Conservation (phyloP, 2,113 vertebrate species). For the Epinephelus fuscoguttatus region DNA sequence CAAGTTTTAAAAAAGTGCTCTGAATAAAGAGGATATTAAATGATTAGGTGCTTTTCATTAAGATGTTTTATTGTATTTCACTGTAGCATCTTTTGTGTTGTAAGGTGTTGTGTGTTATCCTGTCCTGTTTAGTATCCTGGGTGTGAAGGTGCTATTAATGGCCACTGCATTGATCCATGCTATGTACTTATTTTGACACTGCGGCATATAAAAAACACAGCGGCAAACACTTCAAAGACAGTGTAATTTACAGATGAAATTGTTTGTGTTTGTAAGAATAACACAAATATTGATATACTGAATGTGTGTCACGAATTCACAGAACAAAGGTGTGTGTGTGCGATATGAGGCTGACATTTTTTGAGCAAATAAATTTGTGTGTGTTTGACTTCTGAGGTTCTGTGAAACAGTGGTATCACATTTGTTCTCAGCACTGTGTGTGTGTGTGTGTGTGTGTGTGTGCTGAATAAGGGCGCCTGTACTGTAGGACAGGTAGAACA, state of each 20-base stretch:
- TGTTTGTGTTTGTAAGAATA: conserved; percentile 9
- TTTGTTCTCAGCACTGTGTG: conserved; percentile 2
- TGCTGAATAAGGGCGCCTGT: conserved; percentile 55
- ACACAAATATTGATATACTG: not conserved
- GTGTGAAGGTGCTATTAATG: not conserved
- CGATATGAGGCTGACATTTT: conserved; percentile 35
- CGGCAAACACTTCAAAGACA: not conserved
- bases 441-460: conserved; percentile 22
- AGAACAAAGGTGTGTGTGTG: conserved; percentile 20
- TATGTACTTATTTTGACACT: not conserved
- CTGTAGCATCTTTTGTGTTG: not conserved
- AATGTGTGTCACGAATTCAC: not conserved
- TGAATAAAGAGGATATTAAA: not conserved
- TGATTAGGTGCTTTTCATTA: not conserved
- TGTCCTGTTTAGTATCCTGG: not conserved
- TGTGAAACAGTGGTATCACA: conserved; percentile 40
- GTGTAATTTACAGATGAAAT: not conserved
- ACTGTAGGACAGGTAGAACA: conserved; percentile 74
- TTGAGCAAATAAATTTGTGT: conserved; percentile 38
- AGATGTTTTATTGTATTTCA: not conserved
- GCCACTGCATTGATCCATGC: not conserved
- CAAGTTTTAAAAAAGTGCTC: not conserved
- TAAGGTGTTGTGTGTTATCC: not conserved
- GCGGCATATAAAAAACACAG: not conserved
- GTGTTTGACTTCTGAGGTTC: conserved; percentile 31